Evolutionary conservation across 1,140 invertebrate species (phyloP), one percentile per base, ranked within the genome.

Genomic region (Platyscapa corneri): DNA sequence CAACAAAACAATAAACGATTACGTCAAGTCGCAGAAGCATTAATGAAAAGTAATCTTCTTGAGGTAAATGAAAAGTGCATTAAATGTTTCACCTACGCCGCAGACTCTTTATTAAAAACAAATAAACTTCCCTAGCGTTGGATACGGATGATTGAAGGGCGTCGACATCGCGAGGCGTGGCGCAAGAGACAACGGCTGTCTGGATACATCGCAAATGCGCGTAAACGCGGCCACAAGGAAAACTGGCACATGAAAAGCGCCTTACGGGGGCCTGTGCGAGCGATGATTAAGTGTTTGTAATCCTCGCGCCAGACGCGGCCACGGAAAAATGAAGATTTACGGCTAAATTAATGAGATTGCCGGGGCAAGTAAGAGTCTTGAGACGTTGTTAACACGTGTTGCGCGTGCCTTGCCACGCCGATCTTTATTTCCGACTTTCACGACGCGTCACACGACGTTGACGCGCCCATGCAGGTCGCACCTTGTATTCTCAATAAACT

Each of bases 261-360:
- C 72, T 67, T 39, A 37, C 37, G 18, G 37, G 23, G 37, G 1
- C 18, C 20, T 64, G 27, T 27, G 56, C 79, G 27, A 0, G 7
- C 0, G 16, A 76, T 65, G 72, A 84, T 78, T 81, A 75, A 85
- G 70, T 49, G 77, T 20, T 32, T 27, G 27, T 77, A 86, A 87
- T 82, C 42, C 77, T 42, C 12, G 23, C 46, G 85, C 23, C 49
- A 86, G 83, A 67, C n/a, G n/a, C 82, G 60, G 30, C 27, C 27
- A 27, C 30, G 75, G 30, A 53, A 56, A 46, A 79, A 88, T 85
- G 37, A 79, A 64, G 77, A 85, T 85, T 85, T 74, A 87, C 75
- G 70, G 75, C 32, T 23, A 49, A 83, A 85, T 85, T 85, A 85
- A 85, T 83, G 72, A 82, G 70, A 79, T 83, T 67, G 74, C 75